Base-by-base conservation (phyloP, 2,888 invertebrate species). In the Eupithecia centaureata region DNA sequence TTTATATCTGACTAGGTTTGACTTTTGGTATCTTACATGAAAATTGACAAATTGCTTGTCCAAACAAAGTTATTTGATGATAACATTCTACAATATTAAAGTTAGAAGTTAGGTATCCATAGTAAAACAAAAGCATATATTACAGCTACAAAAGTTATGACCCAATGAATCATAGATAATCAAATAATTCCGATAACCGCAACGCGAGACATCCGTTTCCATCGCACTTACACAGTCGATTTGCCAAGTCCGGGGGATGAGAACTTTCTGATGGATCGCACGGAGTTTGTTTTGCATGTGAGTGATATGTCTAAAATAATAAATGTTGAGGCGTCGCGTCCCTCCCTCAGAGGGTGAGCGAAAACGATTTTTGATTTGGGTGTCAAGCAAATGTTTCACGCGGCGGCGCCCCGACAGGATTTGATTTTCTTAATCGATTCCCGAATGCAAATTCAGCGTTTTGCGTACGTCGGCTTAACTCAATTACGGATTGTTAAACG, bases 221-320 rank as follows among this genome's bases (percentile, higher is more conserved):
- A 88, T 89, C 88, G 82, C 86, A 92, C 91, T 92, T 92, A 92
- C 89, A 92, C 92, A 92, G 86, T 90, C 91, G 92, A 92, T 91
- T 92, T 91, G 79, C 82, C 80, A 77, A 78, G 74, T 73, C 78
- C 79, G 76, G 79, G 82, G 82, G 79, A 74, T 76, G 83, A 83
- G 89, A 92, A 92, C 91, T 92, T 92, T 91, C 89, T 93, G 92
- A 93, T 93, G 92, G 93, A 92, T 93, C 91, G 91, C 92, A 91
- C 90, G 82, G 90, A 92, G 92, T 93, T 92, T 93, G 92, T 92
- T 93, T 93, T 93, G 93, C 93, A 93, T 93, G 92, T 90, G 92
- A 92, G 93, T 92, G 93, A 93, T 93, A 93, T 91, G 92, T 93
- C 92, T 93, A 91, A 92, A 93, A 92, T 93, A 93, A 93, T 93